These are phyloP conservation scores for Pachycephus smyrnensis DNA, from an alignment of 2,888 invertebrate species.

Conservation along the genomic window DNA sequence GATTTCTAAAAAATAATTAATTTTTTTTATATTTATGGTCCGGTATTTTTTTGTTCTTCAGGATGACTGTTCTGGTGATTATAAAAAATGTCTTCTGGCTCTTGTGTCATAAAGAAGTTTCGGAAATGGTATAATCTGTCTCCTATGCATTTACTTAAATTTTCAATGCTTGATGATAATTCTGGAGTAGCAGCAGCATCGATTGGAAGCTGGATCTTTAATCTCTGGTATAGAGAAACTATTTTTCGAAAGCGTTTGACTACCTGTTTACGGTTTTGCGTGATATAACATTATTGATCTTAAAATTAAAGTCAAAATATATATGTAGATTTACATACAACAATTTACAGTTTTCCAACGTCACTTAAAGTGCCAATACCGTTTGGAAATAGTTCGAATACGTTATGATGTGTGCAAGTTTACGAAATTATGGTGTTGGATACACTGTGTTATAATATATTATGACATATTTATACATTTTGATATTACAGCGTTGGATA, in stretches of 20 bases:
- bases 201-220: not conserved
- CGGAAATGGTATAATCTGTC: not conserved
- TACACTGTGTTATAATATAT: not conserved
- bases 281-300: not conserved
- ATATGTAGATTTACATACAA: not conserved
- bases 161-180: not conserved
- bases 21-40: slow-evolving; percentile 18
- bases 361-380: not conserved
- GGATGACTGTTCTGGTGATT: slow-evolving; percentile 89
- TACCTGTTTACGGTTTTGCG: not conserved
- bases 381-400: not conserved
- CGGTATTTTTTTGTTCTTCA: slow-evolving; percentile 66
- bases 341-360: not conserved
- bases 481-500: no score
- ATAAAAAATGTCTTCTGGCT: slow-evolving; percentile 85
- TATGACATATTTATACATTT: no score
- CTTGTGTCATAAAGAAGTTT: slow-evolving; percentile 67
- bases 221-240: not conserved
- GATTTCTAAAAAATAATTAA: slow-evolving; percentile 10
- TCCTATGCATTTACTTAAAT: not conserved
- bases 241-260: not conserved
- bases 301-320: not conserved
- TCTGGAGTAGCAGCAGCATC: not conserved
- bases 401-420: not conserved
- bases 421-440: not conserved